These are phyloP conservation scores for Hypercompe scribonia DNA, from an alignment of 2,888 invertebrate genomes.

Conservation along the genomic window DNA sequence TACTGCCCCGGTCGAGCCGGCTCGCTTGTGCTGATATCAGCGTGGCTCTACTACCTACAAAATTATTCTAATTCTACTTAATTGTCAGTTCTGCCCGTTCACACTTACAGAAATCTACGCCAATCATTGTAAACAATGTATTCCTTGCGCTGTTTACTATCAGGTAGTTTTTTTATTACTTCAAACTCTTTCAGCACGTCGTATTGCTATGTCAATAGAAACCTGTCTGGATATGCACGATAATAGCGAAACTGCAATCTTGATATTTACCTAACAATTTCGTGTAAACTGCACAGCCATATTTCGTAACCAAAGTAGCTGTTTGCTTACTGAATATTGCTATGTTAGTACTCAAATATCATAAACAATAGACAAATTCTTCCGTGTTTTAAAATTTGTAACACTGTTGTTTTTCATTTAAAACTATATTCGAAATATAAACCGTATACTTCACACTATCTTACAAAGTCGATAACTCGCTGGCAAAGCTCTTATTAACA, in stretches of 20 bases:
- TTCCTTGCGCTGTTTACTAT: not conserved
- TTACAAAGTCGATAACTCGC: slow-evolving; percentile 54
- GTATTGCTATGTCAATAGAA: not conserved
- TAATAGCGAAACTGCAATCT: not conserved
- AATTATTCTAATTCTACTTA: too few relatives aligned
- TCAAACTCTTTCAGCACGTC: not conserved
- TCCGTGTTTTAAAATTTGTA: not conserved
- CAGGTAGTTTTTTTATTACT: not conserved
- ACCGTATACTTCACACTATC: slow-evolving; percentile 32
- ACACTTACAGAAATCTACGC: not conserved
- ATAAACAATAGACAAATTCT: not conserved
- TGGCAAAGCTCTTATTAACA: slow-evolving; percentile 52
- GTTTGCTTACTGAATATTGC: too few relatives aligned
- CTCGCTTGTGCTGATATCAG: too few relatives aligned
- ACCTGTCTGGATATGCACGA: not conserved
- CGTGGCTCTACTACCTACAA: too few relatives aligned
- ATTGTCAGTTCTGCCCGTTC: not conserved
- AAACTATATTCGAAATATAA: slow-evolving; percentile 9
- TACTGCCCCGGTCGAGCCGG: too few relatives aligned
- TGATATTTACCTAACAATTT: not conserved
- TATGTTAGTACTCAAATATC: too few relatives aligned
- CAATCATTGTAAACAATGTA: not conserved
- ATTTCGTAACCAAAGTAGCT: not conserved
- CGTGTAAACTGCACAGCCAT: not conserved
- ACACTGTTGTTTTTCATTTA: not conserved